phyloP scores from a whole-genome alignment of 2,888 invertebrate species.

The Diarsia brunnea region DNA sequence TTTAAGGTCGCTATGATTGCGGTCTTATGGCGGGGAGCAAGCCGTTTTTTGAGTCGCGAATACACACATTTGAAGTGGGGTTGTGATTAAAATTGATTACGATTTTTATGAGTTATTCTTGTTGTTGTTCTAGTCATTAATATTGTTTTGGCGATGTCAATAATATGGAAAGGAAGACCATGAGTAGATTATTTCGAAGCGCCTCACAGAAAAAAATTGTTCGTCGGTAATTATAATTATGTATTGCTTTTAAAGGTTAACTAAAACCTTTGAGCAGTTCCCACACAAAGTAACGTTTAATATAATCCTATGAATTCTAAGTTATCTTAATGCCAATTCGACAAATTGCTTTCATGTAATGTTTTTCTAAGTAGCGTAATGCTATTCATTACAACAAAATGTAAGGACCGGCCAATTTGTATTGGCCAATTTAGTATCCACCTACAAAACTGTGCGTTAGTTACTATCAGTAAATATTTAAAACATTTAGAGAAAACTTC shows the following conservation, averaged over 20 bases:
- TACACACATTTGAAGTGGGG: background rate
- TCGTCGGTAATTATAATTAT: background rate
- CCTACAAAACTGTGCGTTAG: background rate
- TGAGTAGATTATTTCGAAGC: too few relatives aligned
- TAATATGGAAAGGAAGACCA: too few relatives aligned
- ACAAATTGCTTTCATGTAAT: constrained; percentile 4
- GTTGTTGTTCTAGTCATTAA: background rate
- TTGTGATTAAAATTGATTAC: background rate
- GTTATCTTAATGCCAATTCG: constrained; percentile 1
- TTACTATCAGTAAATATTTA: too few relatives aligned
- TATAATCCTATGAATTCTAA: background rate
- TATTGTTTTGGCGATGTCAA: background rate
- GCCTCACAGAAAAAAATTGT: background rate
- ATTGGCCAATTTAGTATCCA: background rate
- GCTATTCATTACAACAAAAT: background rate
- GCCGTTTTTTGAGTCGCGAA: constrained; percentile 12
- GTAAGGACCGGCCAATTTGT: background rate
- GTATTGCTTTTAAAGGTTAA: background rate
- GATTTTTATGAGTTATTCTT: background rate
- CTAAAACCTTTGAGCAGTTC: background rate
- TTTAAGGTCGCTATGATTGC: constrained; percentile 67
- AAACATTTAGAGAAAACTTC: too few relatives aligned
- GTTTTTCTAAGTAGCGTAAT: background rate
- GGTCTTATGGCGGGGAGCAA: constrained; percentile 1
- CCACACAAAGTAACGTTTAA: background rate